phyloP scores from a whole-genome alignment of 2,888 invertebrate genomes.

The Craniophora ligustri region DNA sequence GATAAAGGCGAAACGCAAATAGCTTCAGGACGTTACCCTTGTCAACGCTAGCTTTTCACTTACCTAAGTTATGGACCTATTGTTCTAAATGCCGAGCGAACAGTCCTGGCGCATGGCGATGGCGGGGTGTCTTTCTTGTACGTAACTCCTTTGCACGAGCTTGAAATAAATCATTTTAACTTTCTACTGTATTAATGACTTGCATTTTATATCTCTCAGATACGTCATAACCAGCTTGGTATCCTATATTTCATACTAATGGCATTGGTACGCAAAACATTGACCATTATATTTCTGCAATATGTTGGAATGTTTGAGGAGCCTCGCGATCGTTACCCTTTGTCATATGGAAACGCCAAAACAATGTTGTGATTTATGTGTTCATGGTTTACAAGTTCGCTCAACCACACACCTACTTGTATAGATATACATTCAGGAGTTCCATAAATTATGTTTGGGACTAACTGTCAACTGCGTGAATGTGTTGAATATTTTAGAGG shows the following conservation, averaged over 20 bases:
- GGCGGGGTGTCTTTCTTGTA: conserved; percentile 48
- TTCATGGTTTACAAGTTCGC: conserved; percentile 62
- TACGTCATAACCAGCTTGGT: conserved; percentile 18
- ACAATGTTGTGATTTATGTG: conserved; percentile 75
- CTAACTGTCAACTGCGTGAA: conserved; percentile 32
- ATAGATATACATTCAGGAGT: conserved; percentile 23
- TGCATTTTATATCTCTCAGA: conserved; percentile 17
- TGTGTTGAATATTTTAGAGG: conserved; percentile 29
- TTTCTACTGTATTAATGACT: conserved; percentile 51
- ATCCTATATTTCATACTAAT: conserved; percentile 49
- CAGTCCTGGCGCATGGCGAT: conserved; percentile 46
- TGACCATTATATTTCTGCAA: conserved; percentile 37
- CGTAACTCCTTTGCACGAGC: conserved; percentile 33
- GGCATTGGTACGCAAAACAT: conserved; percentile 42
- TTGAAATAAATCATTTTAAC: conserved; percentile 49
- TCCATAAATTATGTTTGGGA: conserved; percentile 47
- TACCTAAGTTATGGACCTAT: conserved; percentile 76
- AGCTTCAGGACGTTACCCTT: conserved; percentile 77
- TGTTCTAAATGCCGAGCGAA: conserved; percentile 68
- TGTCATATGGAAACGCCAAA: conserved; percentile 69
- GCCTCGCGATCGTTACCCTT: conserved; percentile 60
- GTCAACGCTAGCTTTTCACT: conserved; percentile 79
- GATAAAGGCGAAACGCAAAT: conserved; percentile 69
- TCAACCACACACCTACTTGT: conserved; percentile 44
- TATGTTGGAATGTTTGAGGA: conserved; percentile 55